These are phyloP conservation scores for Antheraea assamensis DNA, from an alignment of 2,888 invertebrate species.

Conservation along the genomic window DNA sequence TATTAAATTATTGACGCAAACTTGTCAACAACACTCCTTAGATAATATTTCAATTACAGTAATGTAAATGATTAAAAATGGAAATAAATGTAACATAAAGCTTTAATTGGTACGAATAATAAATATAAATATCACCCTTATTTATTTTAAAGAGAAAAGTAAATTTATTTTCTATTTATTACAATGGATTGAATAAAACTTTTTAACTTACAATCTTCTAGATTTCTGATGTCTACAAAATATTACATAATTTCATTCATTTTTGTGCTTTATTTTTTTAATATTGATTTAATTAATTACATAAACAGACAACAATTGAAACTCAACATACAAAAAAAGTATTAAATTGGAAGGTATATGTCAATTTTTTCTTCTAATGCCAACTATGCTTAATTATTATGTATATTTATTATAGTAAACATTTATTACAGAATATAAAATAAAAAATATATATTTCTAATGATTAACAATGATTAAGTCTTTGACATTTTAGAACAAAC, in stretches of 20 bases:
- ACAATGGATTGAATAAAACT: background rate
- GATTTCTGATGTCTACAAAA: background rate
- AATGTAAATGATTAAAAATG: background rate
- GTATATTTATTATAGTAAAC: too few species aligned
- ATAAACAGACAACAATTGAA: too few species aligned
- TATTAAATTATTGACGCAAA: background rate
- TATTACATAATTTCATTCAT: background rate
- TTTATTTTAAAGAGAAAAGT: too few species aligned
- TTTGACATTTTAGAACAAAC: conserved; percentile 43
- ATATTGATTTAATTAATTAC: too few species aligned
- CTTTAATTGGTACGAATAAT: background rate
- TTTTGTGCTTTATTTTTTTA: background rate
- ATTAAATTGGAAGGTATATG: too few species aligned
- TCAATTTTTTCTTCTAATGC: too few species aligned
- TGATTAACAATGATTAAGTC: background rate
- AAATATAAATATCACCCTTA: too few species aligned
- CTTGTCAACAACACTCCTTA: background rate
- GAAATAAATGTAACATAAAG: background rate
- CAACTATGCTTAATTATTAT: too few species aligned
- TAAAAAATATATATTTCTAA: too few species aligned
- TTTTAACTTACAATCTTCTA: background rate
- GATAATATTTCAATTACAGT: background rate
- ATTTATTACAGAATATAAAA: too few species aligned
- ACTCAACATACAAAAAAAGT: too few species aligned
- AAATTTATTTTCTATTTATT: background rate